Base-by-base conservation (phyloP, 2,888 invertebrate species). In the Tenthredo amoena region DNA sequence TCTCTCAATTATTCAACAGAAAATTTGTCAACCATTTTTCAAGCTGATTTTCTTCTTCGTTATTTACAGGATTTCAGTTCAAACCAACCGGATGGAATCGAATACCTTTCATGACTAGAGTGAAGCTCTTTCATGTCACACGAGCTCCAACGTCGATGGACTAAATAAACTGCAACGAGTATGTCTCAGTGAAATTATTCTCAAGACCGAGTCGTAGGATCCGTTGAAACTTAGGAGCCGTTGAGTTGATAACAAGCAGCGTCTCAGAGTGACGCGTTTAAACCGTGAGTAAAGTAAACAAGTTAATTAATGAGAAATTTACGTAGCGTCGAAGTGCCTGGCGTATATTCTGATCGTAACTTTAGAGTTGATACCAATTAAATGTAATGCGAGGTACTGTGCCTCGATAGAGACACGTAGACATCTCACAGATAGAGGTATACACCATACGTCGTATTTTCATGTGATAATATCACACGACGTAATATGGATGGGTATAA, bases 231-330 rank as follows among this genome's bases (percentile, higher is more conserved):
- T 74, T 74, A 18, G n/a, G n/a, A n/a, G 12, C n/a, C 72, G 34
- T 26, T 68, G n/a, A 74, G 43, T 74, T 77, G 47, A 18, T 40
- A 77, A 47, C 77, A 55, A 77, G 77, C 47, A n/a, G 18, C 34
- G 50, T 77, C 77, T 47, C 18, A 40, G 34, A 31, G 31, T 55
- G n/a, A 26, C 34, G 31, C 37, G 18, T 55, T 77, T 55, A 26
- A 77, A 77, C 26, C 55, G n/a, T 50, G 40, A 55, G 77, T 26
- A 77, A n/a, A 77, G 77, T 55, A 77, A 55, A 77, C 77, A 55
- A 77, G 77, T 77, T 77, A 31, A 77, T 77, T 77, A 77, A 55
- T 55, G 77, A 77, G 77, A 55, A 77, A 55, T 77, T 77, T 47
- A 77, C 31, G 55, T 34, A 77, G 55, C 77, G 2, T 77, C 34